Conservation (phyloP, 2,888 invertebrate genomes). For the Mythimna lalbum region DNA sequence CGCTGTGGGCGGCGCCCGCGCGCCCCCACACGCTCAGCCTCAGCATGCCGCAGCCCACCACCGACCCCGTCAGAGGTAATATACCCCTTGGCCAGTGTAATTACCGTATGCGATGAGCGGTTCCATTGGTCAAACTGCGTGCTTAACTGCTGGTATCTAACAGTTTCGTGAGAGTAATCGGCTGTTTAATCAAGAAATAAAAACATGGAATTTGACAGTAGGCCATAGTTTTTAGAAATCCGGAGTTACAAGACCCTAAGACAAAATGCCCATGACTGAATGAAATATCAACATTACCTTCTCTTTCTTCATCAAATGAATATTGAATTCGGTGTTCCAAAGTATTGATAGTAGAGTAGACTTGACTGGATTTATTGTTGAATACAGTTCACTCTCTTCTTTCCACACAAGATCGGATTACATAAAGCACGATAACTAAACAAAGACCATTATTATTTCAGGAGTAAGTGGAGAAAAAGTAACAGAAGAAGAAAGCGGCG, state of each 20-base stretch:
- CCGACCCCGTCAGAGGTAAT: constrained; percentile 78
- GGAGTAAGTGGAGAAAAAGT: constrained; percentile 80
- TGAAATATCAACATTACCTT: too few relatives aligned
- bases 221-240: not conserved
- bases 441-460: constrained; percentile 65
- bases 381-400: too few relatives aligned
- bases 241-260: too few relatives aligned
- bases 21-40: constrained; percentile 93
- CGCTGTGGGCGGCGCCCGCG: constrained; percentile 92
- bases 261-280: too few relatives aligned
- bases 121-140: not conserved
- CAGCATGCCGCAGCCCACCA: constrained; percentile 91
- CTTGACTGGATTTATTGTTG: too few relatives aligned
- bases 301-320: too few relatives aligned
- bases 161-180: not conserved
- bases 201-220: not conserved
- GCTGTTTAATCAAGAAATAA: not conserved
- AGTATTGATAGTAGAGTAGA: too few relatives aligned
- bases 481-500: constrained; percentile 85
- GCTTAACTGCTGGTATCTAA: not conserved
- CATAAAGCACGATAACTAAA: not conserved
- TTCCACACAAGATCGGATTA: too few relatives aligned
- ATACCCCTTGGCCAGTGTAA: not conserved
- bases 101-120: not conserved
- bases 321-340: too few relatives aligned